Conservation (phyloP, 2,888 invertebrate species). For the Chydorus sphaericus region DNA sequence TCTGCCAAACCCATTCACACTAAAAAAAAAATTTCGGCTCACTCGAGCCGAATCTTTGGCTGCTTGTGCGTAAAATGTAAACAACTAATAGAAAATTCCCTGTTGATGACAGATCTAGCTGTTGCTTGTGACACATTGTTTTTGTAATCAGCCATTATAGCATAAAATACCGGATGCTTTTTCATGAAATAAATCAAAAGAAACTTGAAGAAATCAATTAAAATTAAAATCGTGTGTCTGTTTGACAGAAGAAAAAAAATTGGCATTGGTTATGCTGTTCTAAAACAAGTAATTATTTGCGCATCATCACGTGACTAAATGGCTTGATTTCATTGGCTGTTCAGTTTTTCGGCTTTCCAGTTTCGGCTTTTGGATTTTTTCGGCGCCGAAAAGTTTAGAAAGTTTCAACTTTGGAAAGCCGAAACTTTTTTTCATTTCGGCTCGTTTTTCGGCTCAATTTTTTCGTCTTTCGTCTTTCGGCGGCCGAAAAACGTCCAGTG, state of each 20-base stretch:
- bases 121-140: not conserved
- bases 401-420: too few species aligned
- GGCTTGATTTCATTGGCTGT: not conserved
- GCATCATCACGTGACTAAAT: too few species aligned
- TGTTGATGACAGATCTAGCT: not conserved
- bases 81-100: not conserved
- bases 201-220: not conserved
- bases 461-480: not conserved
- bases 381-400: not conserved
- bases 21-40: too few species aligned
- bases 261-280: not conserved
- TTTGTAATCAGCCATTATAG: not conserved
- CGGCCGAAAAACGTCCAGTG: not conserved
- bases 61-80: not conserved
- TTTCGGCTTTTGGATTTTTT: not conserved
- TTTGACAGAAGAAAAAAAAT: not conserved
- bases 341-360: not conserved
- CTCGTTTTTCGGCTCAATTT: too few species aligned
- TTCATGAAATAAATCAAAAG: not conserved
- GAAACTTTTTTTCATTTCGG: too few species aligned
- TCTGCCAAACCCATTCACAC: too few species aligned
- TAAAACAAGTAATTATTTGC: not conserved
- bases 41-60: too few species aligned
- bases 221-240: not conserved
- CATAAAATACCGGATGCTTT: not conserved